Conservation (phyloP, 2,797 vertebrate species). For the Macroramphosus scolopax region DNA sequence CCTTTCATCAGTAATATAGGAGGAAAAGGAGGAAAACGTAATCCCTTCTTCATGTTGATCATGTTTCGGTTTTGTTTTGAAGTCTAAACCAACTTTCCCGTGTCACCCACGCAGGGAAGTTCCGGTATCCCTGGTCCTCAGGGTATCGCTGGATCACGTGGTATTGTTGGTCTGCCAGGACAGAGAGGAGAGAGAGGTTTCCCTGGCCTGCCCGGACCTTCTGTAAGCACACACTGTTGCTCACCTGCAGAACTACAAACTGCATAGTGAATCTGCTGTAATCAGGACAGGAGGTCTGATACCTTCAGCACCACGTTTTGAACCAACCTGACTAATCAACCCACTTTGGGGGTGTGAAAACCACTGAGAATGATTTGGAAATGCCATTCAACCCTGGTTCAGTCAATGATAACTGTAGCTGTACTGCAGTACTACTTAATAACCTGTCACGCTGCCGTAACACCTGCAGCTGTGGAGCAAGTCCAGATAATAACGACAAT, state of each 20-base stretch:
- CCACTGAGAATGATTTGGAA: not conserved
- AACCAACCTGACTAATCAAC: too few species aligned
- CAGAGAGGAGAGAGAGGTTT: constrained; percentile 95
- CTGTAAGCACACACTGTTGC: constrained; percentile 77
- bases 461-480: not conserved
- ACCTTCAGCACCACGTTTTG: not conserved
- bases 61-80: too few species aligned
- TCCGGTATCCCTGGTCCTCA: constrained; percentile 88
- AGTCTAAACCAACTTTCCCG: too few species aligned
- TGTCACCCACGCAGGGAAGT: constrained; percentile 77
- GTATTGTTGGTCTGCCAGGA: constrained; percentile 93
- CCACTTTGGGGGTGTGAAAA: not conserved
- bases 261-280: not conserved
- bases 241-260: not conserved
- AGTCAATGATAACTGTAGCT: too few species aligned
- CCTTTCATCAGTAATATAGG: too few species aligned
- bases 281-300: not conserved
- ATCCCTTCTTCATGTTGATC: too few species aligned
- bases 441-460: not conserved
- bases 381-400: not conserved
- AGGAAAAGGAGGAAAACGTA: too few species aligned
- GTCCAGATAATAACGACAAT: constrained; percentile 1
- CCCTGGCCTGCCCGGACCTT: constrained; percentile 86
- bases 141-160: constrained; percentile 90
- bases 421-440: too few species aligned